Evolutionary conservation across 2,113 vertebrate species (phyloP), one percentile per base, ranked within the genome.

Genomic region (Sylvilagus bachmani): DNA sequence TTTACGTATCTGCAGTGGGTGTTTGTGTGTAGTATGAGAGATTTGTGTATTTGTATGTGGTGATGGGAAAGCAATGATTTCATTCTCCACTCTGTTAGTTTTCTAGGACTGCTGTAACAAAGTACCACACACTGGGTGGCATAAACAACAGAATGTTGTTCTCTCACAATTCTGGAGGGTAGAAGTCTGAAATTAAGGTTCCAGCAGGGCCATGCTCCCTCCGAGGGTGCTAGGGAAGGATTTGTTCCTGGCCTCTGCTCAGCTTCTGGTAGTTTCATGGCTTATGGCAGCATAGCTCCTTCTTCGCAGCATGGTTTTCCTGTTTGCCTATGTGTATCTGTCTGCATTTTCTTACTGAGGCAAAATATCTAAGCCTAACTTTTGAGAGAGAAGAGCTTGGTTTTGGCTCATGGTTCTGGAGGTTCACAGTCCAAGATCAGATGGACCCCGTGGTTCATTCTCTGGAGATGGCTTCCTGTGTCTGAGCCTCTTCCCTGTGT

Each of bases 201-300:
- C 44, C 10, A 3, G 17, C 13, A 12, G 31, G 14, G 36, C 17
- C 69, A 16, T 1, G 5, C 13, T 70, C 58, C 36, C 64, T 74
- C 38, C 24, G 22, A 70, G 62, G 55, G 22, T 74, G 4, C 17
- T 2, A 64, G 21, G 17, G 1, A 67, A 77, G 55, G 25, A 13
- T 31, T 11, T 12, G 31, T 31, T 11, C 29, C 12, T 11, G 25
- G 49, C 10, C 58, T 58, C 24, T 77, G 53, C 49, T 75, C 3
- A 24, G 21, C 29, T 31, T 55, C 81, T 16, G 22, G 67, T 38
- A 3, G 2, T 25, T 66, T 14, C 51, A 13, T 6, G 1, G 44
- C 70, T 66, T 27, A 1, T 14, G 55, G 44, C 4, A 33, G 0
- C 13, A 0, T 1, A 51, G 3, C 13, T 44, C 16, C 2, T 1